Conservation (phyloP, 2,113 vertebrate genomes). For the Lamprotornis superbus region DNA sequence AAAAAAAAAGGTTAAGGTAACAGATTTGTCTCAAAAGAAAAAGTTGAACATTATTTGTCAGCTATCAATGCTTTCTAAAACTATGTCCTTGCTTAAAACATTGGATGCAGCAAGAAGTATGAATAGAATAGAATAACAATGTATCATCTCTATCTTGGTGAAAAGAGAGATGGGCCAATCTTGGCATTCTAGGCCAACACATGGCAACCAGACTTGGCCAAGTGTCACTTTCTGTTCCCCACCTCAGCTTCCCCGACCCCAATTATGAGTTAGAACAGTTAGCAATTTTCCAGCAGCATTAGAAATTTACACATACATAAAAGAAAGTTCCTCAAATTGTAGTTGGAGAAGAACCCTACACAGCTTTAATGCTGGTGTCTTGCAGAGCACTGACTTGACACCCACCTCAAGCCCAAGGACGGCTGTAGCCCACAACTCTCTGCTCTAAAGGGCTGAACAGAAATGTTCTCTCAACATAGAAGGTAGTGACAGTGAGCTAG, state of each 20-base stretch:
- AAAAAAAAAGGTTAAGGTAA: background rate
- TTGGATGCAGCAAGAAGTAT: background rate
- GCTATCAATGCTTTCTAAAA: background rate
- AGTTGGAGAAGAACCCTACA: background rate
- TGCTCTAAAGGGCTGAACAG: background rate
- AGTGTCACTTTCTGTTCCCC: background rate
- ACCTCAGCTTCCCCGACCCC: background rate
- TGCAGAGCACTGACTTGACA: background rate
- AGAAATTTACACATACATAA: background rate
- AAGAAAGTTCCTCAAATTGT: background rate
- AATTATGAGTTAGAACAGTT: background rate
- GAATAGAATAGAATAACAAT: background rate
- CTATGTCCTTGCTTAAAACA: background rate
- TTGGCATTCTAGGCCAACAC: background rate
- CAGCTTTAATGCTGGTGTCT: background rate
- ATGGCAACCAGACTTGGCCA: accelerated
- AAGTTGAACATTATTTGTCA: background rate
- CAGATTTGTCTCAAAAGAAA: background rate
- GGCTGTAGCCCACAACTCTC: background rate
- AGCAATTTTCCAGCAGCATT: background rate
- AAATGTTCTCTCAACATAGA: background rate
- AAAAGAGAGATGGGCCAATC: background rate
- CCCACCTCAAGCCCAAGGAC: background rate
- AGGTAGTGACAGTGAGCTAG: background rate
- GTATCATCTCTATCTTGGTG: background rate